Percentiles rank a stretch among this genome's conserved stretches.
phyloP scores from a whole-genome alignment of 2,113 vertebrate genomes.

The Callorhinus ursinus region DNA sequence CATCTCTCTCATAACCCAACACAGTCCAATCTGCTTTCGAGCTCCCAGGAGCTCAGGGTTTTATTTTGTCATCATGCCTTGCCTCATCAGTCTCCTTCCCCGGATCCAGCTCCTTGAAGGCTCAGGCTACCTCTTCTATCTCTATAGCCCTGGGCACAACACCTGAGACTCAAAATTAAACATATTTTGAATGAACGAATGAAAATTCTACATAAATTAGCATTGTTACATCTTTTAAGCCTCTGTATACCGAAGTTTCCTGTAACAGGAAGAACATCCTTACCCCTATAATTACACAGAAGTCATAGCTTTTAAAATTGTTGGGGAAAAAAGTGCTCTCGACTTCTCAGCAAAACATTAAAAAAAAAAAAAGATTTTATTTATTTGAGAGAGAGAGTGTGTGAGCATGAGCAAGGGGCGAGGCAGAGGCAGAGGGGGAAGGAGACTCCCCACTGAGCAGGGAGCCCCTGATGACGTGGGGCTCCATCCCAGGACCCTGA shows the following conservation, averaged over 20 bases:
- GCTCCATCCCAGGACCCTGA: not conserved
- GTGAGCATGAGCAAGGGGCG: not conserved
- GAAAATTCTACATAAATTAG: not conserved
- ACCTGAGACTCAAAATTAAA: not conserved
- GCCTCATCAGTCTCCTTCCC: not conserved
- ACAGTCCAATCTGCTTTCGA: not conserved
- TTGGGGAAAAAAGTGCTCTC: not conserved
- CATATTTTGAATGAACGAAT: conserved; percentile 18
- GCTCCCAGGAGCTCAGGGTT: not conserved
- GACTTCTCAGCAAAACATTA: not conserved
- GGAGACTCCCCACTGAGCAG: not conserved
- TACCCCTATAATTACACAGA: not conserved
- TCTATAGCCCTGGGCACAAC: not conserved
- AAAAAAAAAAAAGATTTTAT: not conserved
- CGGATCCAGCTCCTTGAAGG: not conserved
- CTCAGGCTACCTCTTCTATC: not conserved
- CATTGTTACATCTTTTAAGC: not conserved
- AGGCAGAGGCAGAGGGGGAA: not conserved
- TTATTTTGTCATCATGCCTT: not conserved
- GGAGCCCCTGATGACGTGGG: not conserved
- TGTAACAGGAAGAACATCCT: not conserved
- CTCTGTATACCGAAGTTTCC: not conserved
- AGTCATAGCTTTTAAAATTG: not conserved
- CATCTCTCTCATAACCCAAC: not conserved
- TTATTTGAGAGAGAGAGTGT: not conserved